phyloP scores from a whole-genome alignment of 2,888 invertebrate genomes.

The Ichneumoninae sp. region DNA sequence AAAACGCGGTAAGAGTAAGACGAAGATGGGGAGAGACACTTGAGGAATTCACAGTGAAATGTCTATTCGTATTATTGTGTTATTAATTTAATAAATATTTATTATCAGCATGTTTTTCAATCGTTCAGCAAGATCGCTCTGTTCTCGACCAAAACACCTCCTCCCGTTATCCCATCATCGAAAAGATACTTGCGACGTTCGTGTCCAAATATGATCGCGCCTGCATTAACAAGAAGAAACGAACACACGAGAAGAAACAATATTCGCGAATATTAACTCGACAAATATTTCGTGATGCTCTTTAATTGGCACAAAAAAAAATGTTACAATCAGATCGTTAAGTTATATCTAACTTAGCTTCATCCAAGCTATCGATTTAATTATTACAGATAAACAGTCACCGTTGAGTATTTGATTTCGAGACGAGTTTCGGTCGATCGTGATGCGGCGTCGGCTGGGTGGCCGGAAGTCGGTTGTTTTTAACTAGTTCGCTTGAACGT shows the following conservation, averaged over 20 bases:
- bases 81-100: constrained; percentile 71
- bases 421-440: background rate
- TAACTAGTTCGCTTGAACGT: background rate
- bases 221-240: background rate
- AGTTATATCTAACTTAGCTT: background rate
- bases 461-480: background rate
- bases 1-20: background rate
- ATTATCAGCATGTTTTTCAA: constrained; percentile 60
- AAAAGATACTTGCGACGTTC: background rate
- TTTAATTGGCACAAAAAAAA: background rate
- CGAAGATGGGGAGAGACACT: background rate
- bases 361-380: background rate
- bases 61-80: constrained; percentile 59
- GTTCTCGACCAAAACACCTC: background rate
- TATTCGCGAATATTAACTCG: background rate
- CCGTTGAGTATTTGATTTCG: constrained; percentile 40
- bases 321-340: background rate
- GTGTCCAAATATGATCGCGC: background rate
- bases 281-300: background rate
- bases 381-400: constrained; percentile 7
- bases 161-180: background rate
- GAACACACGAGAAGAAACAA: background rate
- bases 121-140: background rate
- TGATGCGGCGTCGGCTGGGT: background rate
- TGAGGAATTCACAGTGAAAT: constrained; percentile 57